Percentiles rank a stretch among this genome's conserved stretches.
These are phyloP conservation scores for Artemia sinica DNA, from an alignment of 2,888 invertebrate genomes.

Conservation along the genomic window DNA sequence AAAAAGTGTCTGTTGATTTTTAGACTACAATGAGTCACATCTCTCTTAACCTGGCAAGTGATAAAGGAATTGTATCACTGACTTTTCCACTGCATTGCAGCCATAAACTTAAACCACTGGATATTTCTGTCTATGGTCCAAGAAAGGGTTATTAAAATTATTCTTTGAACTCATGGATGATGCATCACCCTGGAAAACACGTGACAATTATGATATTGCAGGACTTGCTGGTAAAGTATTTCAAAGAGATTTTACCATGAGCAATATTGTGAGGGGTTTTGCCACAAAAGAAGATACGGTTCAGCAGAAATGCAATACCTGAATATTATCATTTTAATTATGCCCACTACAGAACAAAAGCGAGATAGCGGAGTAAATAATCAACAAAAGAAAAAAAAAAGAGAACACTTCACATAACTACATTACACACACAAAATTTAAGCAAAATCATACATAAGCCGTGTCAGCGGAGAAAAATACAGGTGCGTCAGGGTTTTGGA, in stretches of 20 bases:
- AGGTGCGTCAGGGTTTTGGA: too few relatives aligned
- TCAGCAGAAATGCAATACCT: slow-evolving; percentile 29
- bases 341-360: too few relatives aligned
- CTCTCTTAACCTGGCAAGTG: slow-evolving; percentile 27
- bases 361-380: too few relatives aligned
- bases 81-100: slow-evolving; percentile 32
- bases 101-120: slow-evolving; percentile 31
- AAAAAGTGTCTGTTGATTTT: slow-evolving; percentile 21
- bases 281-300: slow-evolving; percentile 29
- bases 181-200: slow-evolving; percentile 31
- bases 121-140: slow-evolving; percentile 27
- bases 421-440: too few relatives aligned
- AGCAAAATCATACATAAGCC: too few relatives aligned
- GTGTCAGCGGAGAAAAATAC: too few relatives aligned
- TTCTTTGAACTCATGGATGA: slow-evolving; percentile 30
- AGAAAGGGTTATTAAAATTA: slow-evolving; percentile 28
- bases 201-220: slow-evolving; percentile 33
- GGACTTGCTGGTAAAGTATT: slow-evolving; percentile 29
- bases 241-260: slow-evolving; percentile 30
- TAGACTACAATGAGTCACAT: too few relatives aligned
- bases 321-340: slow-evolving; percentile 22
- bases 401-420: too few relatives aligned
- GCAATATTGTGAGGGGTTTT: slow-evolving; percentile 31
- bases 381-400: too few relatives aligned
- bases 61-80: slow-evolving; percentile 31